Conservation (phyloP, 2,113 vertebrate genomes). For the Tiliqua scincoides region DNA sequence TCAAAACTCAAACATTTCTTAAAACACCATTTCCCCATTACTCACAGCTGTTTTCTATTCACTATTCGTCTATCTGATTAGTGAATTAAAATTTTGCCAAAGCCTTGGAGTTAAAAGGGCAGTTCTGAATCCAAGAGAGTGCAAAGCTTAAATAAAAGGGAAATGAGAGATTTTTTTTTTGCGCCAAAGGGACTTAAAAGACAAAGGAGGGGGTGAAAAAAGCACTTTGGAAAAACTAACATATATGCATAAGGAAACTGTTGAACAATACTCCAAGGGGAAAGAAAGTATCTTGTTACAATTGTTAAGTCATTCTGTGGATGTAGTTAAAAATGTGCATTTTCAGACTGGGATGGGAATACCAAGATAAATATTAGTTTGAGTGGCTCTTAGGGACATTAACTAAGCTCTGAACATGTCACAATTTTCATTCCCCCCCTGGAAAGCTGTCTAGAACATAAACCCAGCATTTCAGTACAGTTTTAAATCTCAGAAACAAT, state of each 20-base stretch:
- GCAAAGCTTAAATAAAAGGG: not conserved
- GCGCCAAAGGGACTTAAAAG: not conserved
- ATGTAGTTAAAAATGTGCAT: conserved; percentile 16
- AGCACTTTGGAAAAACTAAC: not conserved
- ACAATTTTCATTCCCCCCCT: no score
- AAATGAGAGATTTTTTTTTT: conserved; percentile 24
- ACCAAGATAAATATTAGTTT: not conserved
- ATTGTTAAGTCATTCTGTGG: conserved; percentile 1
- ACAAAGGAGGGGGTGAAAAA: not conserved
- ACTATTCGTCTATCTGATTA: conserved; percentile 8
- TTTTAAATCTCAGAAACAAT: not conserved
- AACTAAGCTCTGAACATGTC: not conserved
- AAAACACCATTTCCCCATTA: conserved; percentile 12
- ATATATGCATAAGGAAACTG: not conserved
- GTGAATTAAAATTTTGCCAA: not conserved
- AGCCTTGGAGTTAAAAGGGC: not conserved
- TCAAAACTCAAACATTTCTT: not conserved
- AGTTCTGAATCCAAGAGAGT: not conserved
- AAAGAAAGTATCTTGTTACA: not conserved
- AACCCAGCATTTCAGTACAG: not conserved
- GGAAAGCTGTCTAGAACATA: not conserved
- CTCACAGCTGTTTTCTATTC: conserved; percentile 27
- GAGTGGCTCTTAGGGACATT: not conserved
- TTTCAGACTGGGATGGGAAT: not conserved
- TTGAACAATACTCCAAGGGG: not conserved